These are phyloP conservation scores for Microcebus ravelobensis DNA, from an alignment of 2,113 vertebrate genomes.

Conservation along the genomic window DNA sequence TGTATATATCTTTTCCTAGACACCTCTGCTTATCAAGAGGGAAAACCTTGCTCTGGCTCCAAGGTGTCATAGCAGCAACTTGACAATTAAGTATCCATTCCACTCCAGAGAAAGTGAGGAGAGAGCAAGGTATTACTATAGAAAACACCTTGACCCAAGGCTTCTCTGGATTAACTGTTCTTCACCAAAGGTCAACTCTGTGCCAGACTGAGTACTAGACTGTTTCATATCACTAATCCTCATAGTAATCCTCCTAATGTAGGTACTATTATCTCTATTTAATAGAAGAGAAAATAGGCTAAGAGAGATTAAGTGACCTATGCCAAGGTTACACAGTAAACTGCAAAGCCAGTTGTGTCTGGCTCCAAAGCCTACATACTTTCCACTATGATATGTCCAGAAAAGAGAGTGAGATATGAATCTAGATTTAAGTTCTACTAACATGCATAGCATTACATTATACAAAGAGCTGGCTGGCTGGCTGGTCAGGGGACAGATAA, in stretches of 20 bases:
- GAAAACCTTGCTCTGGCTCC: not conserved
- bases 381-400: not conserved
- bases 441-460: not conserved
- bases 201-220: not conserved
- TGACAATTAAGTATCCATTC: not conserved
- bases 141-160: not conserved
- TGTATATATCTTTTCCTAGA: not conserved
- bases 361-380: not conserved
- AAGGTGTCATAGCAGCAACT: not conserved
- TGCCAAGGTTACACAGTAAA: not conserved
- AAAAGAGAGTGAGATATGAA: not conserved
- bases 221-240: not conserved
- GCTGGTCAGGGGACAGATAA: not conserved
- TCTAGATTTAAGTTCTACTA: not conserved
- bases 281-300: slow-evolving; percentile 18
- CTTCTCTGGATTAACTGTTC: not conserved
- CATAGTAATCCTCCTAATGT: not conserved
- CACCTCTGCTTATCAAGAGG: not conserved
- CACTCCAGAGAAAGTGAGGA: not conserved
- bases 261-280: not conserved
- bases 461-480: not conserved
- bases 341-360: not conserved
- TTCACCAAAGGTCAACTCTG: not conserved
- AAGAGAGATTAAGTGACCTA: not conserved
- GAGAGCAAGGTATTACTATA: not conserved